Evolutionary conservation across 2,797 vertebrate genomes (phyloP), one percentile per base, ranked within the genome.

Genomic region (Acrossocheilus wenchowensis): DNA sequence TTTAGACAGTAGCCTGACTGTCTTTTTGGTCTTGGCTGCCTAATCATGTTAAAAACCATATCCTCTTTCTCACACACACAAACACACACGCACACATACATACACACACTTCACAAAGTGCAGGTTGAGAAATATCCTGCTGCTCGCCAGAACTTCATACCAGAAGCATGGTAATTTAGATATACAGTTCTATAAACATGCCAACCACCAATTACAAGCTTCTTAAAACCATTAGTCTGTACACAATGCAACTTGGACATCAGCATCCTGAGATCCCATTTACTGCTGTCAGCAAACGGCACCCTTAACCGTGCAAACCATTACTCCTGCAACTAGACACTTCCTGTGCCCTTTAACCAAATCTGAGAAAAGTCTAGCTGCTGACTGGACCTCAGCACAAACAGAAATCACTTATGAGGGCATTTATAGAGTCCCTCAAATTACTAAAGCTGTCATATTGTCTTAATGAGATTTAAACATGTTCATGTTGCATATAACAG

Each of bases 321-420:
- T 84, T 83, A 75, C 52, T 41, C 64, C 78, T 86, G 93, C 89
- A 92, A 93, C 91, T 90, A 90, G 90, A 92, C 50, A 94, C 92
- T 93, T 93, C 92, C 92, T 91, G 83, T 91, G 90, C 92, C 92
- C 90, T 93, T 88, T 93, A 88, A 90, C 88, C 80, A 81, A 88
- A 92, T 83, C 81, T 81, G 85, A 83, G 85, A 71, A 84, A 86
- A 78, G 50, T 36, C 64, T 87, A 87, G 75, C 68, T 71, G 48
- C 30, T 54, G 84, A 62, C 39, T 52, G 54, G 57, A 82, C 45
- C 57, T 81, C 50, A 54, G 19, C 26, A 34, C 2, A 6, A 19
- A 57, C 71, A 66, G 50, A 23, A 45, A 73, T 62, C 34, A 17
- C 15, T 15, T 52, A 50, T 69, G 64, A 50, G 23, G 21, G 6